Conservation (phyloP, 2,888 invertebrate genomes). For the Tinea semifulvella region DNA sequence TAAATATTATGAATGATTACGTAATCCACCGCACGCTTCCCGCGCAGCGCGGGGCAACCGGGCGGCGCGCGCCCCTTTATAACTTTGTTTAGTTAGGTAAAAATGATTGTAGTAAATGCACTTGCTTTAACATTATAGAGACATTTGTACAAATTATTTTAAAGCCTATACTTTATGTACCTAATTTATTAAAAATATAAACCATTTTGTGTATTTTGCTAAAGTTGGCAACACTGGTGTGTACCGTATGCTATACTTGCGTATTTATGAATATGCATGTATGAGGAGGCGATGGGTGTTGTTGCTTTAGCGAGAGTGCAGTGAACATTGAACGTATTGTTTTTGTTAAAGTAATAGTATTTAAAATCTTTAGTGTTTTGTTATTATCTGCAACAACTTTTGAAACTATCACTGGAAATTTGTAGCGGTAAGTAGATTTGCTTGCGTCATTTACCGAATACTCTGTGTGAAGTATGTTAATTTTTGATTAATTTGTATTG, state of each 20-base stretch:
- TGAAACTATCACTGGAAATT: not conserved
- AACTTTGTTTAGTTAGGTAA: no score
- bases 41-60: no score
- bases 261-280: not conserved
- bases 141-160: no score
- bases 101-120: no score
- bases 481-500: not conserved
- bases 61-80: no score
- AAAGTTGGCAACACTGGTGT: slow-evolving; percentile 11
- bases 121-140: no score
- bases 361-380: not conserved
- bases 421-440: slow-evolving; percentile 4
- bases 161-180: no score
- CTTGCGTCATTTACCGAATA: slow-evolving; percentile 2
- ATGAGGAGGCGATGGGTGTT: slow-evolving; percentile 4
- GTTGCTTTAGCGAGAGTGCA: not conserved
- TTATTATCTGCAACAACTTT: not conserved
- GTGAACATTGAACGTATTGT: slow-evolving; percentile 4
- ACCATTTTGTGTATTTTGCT: no score
- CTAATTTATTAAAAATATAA: no score
- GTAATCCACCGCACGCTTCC: no score
- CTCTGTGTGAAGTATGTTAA: not conserved
- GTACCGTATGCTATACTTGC: not conserved
- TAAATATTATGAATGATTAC: no score
- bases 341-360: not conserved